Base-by-base conservation (phyloP, 2,888 invertebrate species). In the Diploptera punctata region DNA sequence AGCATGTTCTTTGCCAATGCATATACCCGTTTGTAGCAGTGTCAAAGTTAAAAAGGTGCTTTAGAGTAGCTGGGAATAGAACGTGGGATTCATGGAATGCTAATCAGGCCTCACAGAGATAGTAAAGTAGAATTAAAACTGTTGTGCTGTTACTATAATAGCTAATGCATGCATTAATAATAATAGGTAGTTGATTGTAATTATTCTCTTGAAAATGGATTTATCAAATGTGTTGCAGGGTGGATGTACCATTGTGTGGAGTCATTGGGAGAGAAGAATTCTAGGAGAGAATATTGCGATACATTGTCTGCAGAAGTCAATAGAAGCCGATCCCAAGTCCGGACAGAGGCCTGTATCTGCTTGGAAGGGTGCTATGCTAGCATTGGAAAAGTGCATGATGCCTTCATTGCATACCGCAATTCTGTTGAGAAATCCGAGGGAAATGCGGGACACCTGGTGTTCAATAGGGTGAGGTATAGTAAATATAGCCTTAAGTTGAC, bases 371-470 rank as follows among this genome's bases (percentile, higher is more conserved):
- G 98, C 85, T 97, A 93, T 83, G 97, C 98, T 61, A 94, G 94
- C 74, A 92, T 97, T 78, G 97, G 97, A 77, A 97, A 98, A 87
- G 98, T 99, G 62, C 99, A 99, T 84, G 99, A 99, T 87, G 99
- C 99, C 54, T 99, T 99, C 86, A 92, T 98, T 80, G 98, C 98
- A 13, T 99, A 99, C 83, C 90, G 99, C 77, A 97, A 97, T 84
- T 98, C 98, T 9, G 99, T 99, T 61, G 99, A 99, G 85, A 99
- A 99, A 83, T 96, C 97, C 49, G 99, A 99, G 85, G 98, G 98
- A 75, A 98, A 98, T 86, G 99, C 99, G 38, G n/a, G 99, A 99
- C 84, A 99, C 99, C 69, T 99, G 99, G 99, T 99, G 99, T 87
- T 98, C 98, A 76, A 99, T 99, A 86, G 99, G 99, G 95, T 95